Percentiles rank a stretch among this genome's conserved stretches.
Conservation (phyloP, 2,113 vertebrate genomes). For the Lepus americanus region DNA sequence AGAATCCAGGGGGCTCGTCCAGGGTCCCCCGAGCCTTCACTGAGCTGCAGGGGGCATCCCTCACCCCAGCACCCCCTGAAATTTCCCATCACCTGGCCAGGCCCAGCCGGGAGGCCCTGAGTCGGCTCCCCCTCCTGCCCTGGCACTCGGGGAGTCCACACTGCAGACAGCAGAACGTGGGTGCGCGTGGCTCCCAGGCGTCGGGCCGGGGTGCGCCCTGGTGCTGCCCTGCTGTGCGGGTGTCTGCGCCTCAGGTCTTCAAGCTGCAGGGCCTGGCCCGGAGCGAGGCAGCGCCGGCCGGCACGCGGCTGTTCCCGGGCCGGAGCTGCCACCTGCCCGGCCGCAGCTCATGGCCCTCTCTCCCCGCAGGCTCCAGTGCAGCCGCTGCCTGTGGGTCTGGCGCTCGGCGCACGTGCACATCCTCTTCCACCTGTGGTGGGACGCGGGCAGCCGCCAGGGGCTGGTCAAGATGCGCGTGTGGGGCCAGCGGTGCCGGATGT, state of each 20-base stretch:
- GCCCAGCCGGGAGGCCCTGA: too few relatives aligned
- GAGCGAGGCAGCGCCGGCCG: neutral
- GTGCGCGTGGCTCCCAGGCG: too few relatives aligned
- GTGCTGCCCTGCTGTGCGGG: fast-evolving
- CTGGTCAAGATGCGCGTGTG: slow-evolving; percentile 55
- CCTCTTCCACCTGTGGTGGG: slow-evolving; percentile 56
- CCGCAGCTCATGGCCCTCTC: neutral
- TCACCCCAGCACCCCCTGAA: too few relatives aligned
- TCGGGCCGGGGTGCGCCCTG: fast-evolving
- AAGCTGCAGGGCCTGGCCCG: too few relatives aligned
- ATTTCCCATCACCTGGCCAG: neutral
- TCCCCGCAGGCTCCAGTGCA: slow-evolving; percentile 48
- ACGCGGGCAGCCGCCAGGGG: neutral
- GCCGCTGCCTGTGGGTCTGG: slow-evolving; percentile 58
- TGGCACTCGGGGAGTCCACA: too few relatives aligned
- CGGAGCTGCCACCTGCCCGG: too few relatives aligned
- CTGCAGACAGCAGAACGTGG: too few relatives aligned
- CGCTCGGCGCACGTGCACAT: neutral
- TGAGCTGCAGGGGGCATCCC: too few relatives aligned
- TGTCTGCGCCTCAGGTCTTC: too few relatives aligned
- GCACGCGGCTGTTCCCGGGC: neutral
- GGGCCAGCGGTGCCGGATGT: slow-evolving; percentile 4
- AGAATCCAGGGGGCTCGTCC: neutral
- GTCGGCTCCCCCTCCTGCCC: too few relatives aligned
- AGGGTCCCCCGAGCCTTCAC: too few relatives aligned